A percentile compares a stretch with the other conserved stretches of the same genome.
phyloP scores from a whole-genome alignment of 2,113 vertebrate species.

The Gobio gobio region DNA sequence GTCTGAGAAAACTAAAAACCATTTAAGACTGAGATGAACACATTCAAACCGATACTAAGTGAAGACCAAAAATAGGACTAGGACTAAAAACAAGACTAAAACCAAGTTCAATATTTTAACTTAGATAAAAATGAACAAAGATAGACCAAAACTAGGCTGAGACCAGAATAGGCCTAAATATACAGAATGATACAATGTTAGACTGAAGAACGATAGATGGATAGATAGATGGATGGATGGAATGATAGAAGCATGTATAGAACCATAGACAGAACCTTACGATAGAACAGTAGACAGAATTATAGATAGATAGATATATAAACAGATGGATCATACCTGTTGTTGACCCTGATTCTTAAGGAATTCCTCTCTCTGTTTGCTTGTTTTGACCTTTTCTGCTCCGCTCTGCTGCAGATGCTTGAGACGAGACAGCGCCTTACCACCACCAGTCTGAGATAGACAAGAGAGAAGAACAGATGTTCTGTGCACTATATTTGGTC shows the following conservation, averaged over 20 bases:
- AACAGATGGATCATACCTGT: constrained; percentile 80
- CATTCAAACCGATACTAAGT: not conserved
- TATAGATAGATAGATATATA: not conserved
- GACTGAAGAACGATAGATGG: no score
- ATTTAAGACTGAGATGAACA: not conserved
- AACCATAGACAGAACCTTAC: not conserved
- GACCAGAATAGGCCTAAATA: not conserved
- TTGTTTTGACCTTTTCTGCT: constrained; percentile 89
- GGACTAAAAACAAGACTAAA: not conserved
- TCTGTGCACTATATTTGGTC: not conserved
- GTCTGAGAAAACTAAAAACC: no score
- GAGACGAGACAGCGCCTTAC: constrained; percentile 87
- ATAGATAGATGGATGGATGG: not conserved
- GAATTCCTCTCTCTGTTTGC: constrained; percentile 91
- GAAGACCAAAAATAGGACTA: not conserved
- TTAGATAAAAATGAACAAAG: not conserved
- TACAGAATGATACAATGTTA: not conserved
- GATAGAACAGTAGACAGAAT: not conserved
- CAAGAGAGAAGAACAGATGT: constrained; percentile 14
- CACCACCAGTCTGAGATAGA: constrained; percentile 72
- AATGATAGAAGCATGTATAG: not conserved
- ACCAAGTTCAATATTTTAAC: not conserved
- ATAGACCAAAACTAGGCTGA: not conserved
- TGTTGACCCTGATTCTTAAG: constrained; percentile 91
- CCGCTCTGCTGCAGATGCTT: constrained; percentile 90